Base-by-base conservation (phyloP, 2,888 invertebrate species). In the Zootermopsis nevadensis region DNA sequence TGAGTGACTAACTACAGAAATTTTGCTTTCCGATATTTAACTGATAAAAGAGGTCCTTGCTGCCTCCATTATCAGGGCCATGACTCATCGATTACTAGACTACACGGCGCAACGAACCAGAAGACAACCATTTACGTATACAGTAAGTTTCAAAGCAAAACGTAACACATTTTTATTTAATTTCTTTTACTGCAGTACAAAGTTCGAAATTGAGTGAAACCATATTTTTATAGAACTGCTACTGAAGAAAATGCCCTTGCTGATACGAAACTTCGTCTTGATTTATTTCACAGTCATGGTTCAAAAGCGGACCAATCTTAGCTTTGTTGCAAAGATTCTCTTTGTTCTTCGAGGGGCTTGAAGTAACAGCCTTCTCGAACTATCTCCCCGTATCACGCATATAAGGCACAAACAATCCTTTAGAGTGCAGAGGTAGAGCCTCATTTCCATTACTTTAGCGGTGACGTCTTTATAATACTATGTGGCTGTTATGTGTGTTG, bases 401-500 rank as follows among this genome's bases (percentile, higher is more conserved):
- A 33, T 69, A 69, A 69, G 19, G 33, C 69, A 33, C 24, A 69
- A 7, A 15, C 69, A 69, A 69, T 69, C 69, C 69, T 69, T 77
- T 30, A 35, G 66, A 66, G 79, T 33, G 66, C 55, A 48, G 38
- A 66, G 66, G 79, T 22, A 69, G 69, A 38, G 24, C n/a, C 74
- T 74, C 74, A 74, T 74, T 74, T 79, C 79, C 79, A 79, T 79
- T 79, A 79, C 79, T 79, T 60, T n/a, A 38, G 19, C 38, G 79
- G 66, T 79, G 79, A 79, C 55, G 66, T 48, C 79, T 79, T 35
- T 79, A 79, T 79, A 79, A 38, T 38, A 74, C 35, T 66, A 33
- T 27, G 77, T 77, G 55, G 55, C 77, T 53, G 42, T 74, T 74
- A 38, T 74, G 74, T 74, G 74, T 74, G 74, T n/a, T 74, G 79